Base-by-base conservation (phyloP, 2,797 vertebrate species). In the Scomberomorus guttatus region DNA sequence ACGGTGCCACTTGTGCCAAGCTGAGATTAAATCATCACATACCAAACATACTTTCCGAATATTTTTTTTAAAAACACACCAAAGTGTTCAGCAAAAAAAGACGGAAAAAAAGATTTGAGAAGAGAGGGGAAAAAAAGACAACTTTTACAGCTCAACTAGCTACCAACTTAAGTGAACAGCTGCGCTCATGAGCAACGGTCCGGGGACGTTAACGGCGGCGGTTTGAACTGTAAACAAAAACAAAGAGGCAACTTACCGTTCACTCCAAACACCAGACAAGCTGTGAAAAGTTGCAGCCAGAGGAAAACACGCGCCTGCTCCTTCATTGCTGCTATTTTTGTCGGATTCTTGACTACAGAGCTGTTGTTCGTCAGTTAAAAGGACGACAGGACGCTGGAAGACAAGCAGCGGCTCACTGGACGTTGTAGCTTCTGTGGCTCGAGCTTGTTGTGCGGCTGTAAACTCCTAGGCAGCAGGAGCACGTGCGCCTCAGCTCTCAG, bases 241-340 rank as follows among this genome's bases (percentile, higher is more conserved):
- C 56, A 48, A 77, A 77, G 37, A 66, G 48, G 20, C 52, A 80
- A 93, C 94, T 94, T 82, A 95, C 94, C 93, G 61, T 83, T 90
- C 64, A 83, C 86, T 37, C 70, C 86, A 20, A 89, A 64, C 72
- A 94, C 68, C 69, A 94, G 77, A 10, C 76, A 92, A 8, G 81
- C 84, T 7, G 88, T 39, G 46, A 94, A 89, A 92, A 96, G 91
- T 92, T 91, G 78, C 9, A 91, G 70, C 74, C 76, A 87, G 6
- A 88, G 18, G 51, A 64, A 34, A 29, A 90, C 62, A 60, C 66
- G 46, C 7, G 46, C n/a, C 17, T 32, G 75, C 80, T 67, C 64
- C 87, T 72, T 90, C 95, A 95, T 95, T 15, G 1, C 79, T 80
- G 57, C 60, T 18, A 51, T 9, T 79, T 54, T 7, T 22, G 27